phyloP scores from a whole-genome alignment of 2,888 invertebrate species.

The Ferrisia virgata region DNA sequence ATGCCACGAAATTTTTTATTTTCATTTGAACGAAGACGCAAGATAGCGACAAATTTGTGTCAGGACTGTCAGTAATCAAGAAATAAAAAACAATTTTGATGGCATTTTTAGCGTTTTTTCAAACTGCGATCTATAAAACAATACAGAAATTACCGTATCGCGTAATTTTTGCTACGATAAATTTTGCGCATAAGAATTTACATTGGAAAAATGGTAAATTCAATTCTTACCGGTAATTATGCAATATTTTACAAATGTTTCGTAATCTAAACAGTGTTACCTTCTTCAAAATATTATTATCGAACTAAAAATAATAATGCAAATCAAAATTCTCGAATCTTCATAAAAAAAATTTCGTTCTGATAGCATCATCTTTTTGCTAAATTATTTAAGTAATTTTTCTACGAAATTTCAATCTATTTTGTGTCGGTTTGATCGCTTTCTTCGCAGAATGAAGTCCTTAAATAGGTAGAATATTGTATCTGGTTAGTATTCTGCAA shows the following conservation, averaged over 20 bases:
- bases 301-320: neutral
- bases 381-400: neutral
- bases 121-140: neutral
- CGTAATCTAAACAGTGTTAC: neutral
- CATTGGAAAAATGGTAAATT: neutral
- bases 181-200: neutral
- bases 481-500: neutral
- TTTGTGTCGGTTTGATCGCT: neutral
- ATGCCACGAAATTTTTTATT: slow-evolving; percentile 20
- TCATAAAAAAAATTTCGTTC: neutral
- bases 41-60: slow-evolving; percentile 26
- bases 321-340: neutral
- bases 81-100: neutral
- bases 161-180: neutral
- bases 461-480: neutral
- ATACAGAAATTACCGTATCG: neutral
- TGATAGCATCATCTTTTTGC: slow-evolving; percentile 9
- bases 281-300: neutral
- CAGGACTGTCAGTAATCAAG: neutral
- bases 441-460: neutral
- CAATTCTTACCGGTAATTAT: neutral
- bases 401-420: neutral
- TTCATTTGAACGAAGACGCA: neutral
- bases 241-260: neutral
- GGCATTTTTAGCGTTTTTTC: slow-evolving; percentile 18